Conservation (phyloP, 2,888 invertebrate genomes). For the Lamellibrachia columna region DNA sequence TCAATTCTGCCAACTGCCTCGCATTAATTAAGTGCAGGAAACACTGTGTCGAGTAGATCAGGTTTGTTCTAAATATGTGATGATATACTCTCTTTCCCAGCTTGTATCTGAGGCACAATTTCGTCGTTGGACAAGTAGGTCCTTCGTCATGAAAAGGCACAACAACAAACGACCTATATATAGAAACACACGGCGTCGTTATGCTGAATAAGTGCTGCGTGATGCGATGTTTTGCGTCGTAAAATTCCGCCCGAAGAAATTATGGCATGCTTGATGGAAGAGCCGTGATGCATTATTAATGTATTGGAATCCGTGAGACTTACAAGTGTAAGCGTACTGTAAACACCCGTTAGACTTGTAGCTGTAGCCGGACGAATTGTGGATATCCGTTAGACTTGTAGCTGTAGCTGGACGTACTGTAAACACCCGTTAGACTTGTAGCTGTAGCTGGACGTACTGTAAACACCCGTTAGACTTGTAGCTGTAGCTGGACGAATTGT, state of each 20-base stretch:
- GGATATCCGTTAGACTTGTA: not conserved
- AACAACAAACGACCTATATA: not conserved
- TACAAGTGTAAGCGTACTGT: not conserved
- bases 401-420: not conserved
- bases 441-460: not conserved
- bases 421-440: not conserved
- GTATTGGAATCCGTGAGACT: not conserved
- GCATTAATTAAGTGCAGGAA: not conserved
- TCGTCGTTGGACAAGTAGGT: not conserved
- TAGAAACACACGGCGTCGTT: not conserved
- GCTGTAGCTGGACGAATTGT: not conserved
- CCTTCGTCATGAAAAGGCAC: not conserved
- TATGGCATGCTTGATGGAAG: not conserved
- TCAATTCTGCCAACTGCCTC: no score
- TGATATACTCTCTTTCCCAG: not conserved
- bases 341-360: not conserved
- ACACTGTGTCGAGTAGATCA: not conserved
- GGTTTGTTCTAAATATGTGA: not conserved
- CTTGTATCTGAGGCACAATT: not conserved
- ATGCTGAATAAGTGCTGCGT: not conserved
- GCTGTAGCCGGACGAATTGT: not conserved
- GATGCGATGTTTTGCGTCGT: not conserved
- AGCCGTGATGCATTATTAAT: not conserved
- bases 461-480: not conserved
- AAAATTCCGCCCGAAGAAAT: not conserved